Evolutionary conservation across 2,888 invertebrate genomes (phyloP).

Genomic region (Cheilosia impressa): DNA sequence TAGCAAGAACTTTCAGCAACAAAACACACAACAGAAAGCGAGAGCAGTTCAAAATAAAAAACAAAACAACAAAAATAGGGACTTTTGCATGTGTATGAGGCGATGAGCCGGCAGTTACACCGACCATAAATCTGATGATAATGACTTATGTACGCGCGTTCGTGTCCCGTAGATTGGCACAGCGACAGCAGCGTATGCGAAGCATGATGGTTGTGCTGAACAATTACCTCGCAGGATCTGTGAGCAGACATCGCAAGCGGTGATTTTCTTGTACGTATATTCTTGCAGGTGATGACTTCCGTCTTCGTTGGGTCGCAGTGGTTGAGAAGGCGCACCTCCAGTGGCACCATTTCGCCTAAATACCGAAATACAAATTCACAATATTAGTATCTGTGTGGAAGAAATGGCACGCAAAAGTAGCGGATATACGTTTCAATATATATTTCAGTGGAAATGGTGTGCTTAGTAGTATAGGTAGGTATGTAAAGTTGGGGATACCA

Average conservation of each 20-base stretch:
- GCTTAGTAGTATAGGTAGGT: conserved; percentile 4
- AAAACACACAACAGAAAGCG: conserved; percentile 7
- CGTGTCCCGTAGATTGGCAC: conserved; percentile 1
- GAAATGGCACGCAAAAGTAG: conserved; percentile 22
- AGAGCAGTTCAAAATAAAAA: conserved; percentile 15
- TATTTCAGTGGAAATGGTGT: conserved; percentile 48
- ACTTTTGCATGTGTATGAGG: conserved; percentile 31
- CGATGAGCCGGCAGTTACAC: conserved; percentile 51
- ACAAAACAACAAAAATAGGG: conserved; percentile 48
- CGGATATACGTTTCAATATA: conserved; percentile 35
- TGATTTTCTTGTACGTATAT: conserved; percentile 97
- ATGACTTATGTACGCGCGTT: conserved; percentile 42
- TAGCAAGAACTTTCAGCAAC: conserved; percentile 14
- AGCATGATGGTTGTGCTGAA: conserved; percentile 11
- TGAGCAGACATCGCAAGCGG: conserved; percentile 96
- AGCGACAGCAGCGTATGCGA: conserved; percentile 28
- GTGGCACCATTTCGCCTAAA: conserved; percentile 89
- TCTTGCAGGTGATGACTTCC: conserved; percentile 93
- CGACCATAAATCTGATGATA: conserved; percentile 57
- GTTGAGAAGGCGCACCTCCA: conserved; percentile 83
- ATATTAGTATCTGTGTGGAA: conserved; percentile 46
- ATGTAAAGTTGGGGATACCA: neutral
- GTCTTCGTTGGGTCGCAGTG: conserved; percentile 82
- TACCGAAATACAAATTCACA: conserved; percentile 63
- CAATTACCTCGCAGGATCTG: conserved; percentile 93